A percentile compares a stretch with the other conserved stretches of the same genome.
Evolutionary conservation across 2,113 vertebrate genomes (phyloP).

Genomic region (Syrmaticus mikado): DNA sequence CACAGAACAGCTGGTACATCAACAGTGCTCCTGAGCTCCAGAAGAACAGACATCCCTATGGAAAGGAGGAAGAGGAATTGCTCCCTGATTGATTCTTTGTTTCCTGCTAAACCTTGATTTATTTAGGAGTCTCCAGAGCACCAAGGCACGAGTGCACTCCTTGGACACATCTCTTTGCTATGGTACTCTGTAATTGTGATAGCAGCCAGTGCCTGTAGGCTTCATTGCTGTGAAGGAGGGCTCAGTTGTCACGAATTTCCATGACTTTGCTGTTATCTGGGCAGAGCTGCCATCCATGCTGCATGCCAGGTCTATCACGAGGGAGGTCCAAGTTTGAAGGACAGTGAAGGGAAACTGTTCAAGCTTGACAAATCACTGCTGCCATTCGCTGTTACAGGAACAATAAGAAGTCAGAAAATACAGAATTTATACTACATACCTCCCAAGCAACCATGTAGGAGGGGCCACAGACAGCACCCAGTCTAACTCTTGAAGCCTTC

Average conservation of each 20-base stretch:
- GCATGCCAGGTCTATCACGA: fast-evolving
- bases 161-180: not conserved
- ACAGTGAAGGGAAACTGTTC: not conserved
- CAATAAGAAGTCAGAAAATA: not conserved
- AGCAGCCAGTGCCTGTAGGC: not conserved
- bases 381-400: fast-evolving
- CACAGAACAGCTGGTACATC: not conserved
- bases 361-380: not conserved
- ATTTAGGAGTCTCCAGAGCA: not conserved
- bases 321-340: not conserved
- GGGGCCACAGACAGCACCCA: not conserved
- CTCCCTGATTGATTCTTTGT: not conserved
- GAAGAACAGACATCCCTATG: not conserved
- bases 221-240: not conserved
- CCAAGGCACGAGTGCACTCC: not conserved
- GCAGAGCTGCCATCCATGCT: not conserved
- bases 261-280: not conserved
- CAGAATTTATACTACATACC: not conserved
- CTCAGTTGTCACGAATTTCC: not conserved
- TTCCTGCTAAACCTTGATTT: not conserved
- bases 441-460: not conserved
- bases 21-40: not conserved
- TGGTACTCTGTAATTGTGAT: not conserved
- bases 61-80: not conserved
- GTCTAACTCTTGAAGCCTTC: not conserved